Evolutionary conservation across 2,797 vertebrate species (phyloP).

Genomic region (Tenualosa thibaudeaui): DNA sequence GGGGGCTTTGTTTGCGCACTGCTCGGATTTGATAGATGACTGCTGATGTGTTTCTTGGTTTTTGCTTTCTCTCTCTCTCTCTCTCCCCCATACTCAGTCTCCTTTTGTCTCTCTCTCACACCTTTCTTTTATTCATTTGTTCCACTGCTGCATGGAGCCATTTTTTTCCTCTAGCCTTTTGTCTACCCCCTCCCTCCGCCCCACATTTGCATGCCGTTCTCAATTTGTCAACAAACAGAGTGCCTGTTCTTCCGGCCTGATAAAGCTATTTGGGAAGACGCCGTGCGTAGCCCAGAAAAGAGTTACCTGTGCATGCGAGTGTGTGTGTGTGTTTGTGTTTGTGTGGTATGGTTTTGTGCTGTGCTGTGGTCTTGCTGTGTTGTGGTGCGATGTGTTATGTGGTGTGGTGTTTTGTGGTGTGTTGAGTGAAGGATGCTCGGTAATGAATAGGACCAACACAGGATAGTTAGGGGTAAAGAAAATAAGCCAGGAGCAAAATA

Average conservation of each 20-base stretch:
- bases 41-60: conserved; percentile 5
- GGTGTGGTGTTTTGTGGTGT: neutral
- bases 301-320: neutral
- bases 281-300: neutral
- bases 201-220: conserved; percentile 8
- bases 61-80: neutral
- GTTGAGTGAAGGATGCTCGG: neutral
- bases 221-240: conserved; percentile 5
- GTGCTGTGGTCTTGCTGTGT: neutral
- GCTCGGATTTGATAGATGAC: conserved; percentile 12
- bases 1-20: neutral
- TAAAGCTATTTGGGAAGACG: neutral
- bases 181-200: neutral
- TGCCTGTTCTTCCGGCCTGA: neutral
- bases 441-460: neutral
- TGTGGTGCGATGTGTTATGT: neutral
- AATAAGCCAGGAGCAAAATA: neutral
- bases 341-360: neutral
- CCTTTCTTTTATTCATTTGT: neutral
- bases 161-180: neutral
- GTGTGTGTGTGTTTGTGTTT: neutral
- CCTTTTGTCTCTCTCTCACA: neutral
- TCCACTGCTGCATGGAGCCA: neutral
- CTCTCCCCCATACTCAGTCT: neutral
- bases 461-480: neutral